These are phyloP conservation scores for Sminthurides bifidus DNA, from an alignment of 1,140 invertebrate species.

Conservation along the genomic window DNA sequence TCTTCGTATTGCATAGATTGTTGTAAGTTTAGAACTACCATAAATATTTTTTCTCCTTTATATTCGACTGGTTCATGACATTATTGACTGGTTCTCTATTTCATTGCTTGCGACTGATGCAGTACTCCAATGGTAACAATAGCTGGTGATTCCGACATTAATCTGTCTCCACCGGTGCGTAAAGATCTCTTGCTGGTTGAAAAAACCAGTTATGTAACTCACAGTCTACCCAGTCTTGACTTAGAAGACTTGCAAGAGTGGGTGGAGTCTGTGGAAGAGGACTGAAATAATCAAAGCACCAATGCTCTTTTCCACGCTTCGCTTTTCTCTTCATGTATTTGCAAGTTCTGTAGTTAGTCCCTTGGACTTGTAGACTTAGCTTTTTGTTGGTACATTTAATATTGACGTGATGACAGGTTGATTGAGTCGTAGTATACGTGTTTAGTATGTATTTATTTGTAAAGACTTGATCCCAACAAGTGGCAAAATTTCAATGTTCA, in stretches of 20 bases:
- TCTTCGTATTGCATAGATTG: no score
- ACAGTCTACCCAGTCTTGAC: slow-evolving; percentile 23
- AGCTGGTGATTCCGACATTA: background rate
- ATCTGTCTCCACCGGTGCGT: background rate
- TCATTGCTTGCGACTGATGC: no score
- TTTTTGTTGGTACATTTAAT: no score
- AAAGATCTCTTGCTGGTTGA: slow-evolving; percentile 16
- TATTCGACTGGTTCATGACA: slow-evolving; percentile 5
- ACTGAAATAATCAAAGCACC: slow-evolving; percentile 7
- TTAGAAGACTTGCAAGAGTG: slow-evolving; percentile 29
- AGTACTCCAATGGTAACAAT: slow-evolving; percentile 11
- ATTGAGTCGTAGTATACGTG: no score
- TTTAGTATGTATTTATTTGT: no score
- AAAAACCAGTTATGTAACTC: slow-evolving; percentile 13
- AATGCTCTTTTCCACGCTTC: no score
- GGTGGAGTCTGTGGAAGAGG: slow-evolving; percentile 23
- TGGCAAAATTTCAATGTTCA: no score
- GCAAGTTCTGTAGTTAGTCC: background rate
- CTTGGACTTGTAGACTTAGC: background rate
- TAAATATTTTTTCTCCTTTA: slow-evolving; percentile 1
- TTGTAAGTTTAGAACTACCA: no score
- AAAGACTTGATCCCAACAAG: no score
- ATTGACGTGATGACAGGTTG: no score
- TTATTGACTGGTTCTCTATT: slow-evolving; percentile 7
- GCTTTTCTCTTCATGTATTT: no score